These are phyloP conservation scores for Myoxocephalus aenaeus DNA, from an alignment of 2,797 vertebrate species.

Conservation along the genomic window DNA sequence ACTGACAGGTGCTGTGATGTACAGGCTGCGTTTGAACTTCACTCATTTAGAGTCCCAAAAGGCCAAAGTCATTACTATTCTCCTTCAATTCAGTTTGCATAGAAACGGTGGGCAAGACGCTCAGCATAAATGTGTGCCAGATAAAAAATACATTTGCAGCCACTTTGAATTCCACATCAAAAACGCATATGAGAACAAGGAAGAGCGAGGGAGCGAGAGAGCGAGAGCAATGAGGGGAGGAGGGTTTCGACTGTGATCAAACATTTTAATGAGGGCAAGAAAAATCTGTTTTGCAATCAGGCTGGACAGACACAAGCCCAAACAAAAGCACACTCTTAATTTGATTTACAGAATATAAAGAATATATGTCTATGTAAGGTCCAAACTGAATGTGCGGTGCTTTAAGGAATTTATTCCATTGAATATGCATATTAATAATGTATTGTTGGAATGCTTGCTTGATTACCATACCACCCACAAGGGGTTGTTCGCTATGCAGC, in stretches of 20 bases:
- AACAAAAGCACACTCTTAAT: slow-evolving; percentile 8
- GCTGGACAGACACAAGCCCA: slow-evolving; percentile 9
- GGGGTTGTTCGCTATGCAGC: slow-evolving; percentile 27
- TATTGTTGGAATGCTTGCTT: slow-evolving; percentile 30
- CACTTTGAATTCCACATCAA: slow-evolving; percentile 94
- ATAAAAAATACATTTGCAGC: slow-evolving; percentile 92
- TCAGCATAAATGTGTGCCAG: slow-evolving; percentile 86
- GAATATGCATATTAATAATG: slow-evolving; percentile 61
- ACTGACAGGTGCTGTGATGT: slow-evolving; percentile 95
- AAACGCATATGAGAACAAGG: slow-evolving; percentile 68
- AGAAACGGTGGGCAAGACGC: slow-evolving; percentile 60
- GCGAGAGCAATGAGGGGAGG: neutral
- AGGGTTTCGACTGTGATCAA: slow-evolving; percentile 77
- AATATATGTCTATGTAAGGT: slow-evolving; percentile 2
- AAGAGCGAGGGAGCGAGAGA: slow-evolving; percentile 17
- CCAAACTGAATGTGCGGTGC: neutral
- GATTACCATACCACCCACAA: slow-evolving; percentile 54
- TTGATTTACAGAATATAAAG: slow-evolving; percentile 18
- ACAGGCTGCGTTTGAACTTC: slow-evolving; percentile 93
- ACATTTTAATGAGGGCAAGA: slow-evolving; percentile 84
- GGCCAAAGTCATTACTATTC: slow-evolving; percentile 94
- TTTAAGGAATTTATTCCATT: slow-evolving; percentile 47
- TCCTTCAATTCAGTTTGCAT: slow-evolving; percentile 93
- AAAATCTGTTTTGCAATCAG: slow-evolving; percentile 56
- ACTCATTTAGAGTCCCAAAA: slow-evolving; percentile 92